phyloP scores from a whole-genome alignment of 2,888 invertebrate genomes.

The Argynnis bischoffii region DNA sequence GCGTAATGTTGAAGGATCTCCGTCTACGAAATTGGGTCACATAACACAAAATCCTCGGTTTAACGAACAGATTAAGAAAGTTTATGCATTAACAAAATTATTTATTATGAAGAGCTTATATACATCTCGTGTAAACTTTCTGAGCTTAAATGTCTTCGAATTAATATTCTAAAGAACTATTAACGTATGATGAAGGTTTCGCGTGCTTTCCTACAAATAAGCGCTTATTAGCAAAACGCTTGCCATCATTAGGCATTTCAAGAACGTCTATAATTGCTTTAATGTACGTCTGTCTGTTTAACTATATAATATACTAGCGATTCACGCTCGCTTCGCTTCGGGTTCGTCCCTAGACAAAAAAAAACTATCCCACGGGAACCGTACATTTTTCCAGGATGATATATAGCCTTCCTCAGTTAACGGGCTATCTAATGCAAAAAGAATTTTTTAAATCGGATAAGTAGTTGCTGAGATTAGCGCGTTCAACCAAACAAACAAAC shows the following conservation, averaged over 20 bases:
- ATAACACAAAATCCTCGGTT: slow-evolving; percentile 14
- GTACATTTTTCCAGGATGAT: too few species aligned
- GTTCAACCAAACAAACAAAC: too few species aligned
- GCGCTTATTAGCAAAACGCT: slow-evolving; percentile 37
- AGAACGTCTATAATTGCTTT: slow-evolving; percentile 12
- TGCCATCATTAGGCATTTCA: slow-evolving; percentile 29
- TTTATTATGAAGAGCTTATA: slow-evolving; percentile 11
- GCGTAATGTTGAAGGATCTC: neutral
- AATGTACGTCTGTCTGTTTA: slow-evolving; percentile 7
- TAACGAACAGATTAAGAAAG: slow-evolving; percentile 20
- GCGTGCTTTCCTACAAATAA: slow-evolving; percentile 39
- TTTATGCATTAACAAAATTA: slow-evolving; percentile 22
- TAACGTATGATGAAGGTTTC: slow-evolving; percentile 39
- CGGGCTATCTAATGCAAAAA: too few species aligned
- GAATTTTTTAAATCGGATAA: too few species aligned
- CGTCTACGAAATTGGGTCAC: slow-evolving; percentile 15
- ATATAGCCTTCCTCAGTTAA: too few species aligned
- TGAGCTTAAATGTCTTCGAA: slow-evolving; percentile 23
- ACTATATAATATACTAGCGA: neutral
- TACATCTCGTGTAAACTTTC: slow-evolving; percentile 18
- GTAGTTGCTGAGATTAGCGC: too few species aligned
- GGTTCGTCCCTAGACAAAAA: too few species aligned
- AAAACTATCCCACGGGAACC: too few species aligned
- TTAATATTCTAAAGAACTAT: slow-evolving; percentile 26
- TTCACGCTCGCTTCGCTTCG: too few species aligned